phyloP scores from a whole-genome alignment of 1,140 invertebrate species.

The Pantala flavescens region DNA sequence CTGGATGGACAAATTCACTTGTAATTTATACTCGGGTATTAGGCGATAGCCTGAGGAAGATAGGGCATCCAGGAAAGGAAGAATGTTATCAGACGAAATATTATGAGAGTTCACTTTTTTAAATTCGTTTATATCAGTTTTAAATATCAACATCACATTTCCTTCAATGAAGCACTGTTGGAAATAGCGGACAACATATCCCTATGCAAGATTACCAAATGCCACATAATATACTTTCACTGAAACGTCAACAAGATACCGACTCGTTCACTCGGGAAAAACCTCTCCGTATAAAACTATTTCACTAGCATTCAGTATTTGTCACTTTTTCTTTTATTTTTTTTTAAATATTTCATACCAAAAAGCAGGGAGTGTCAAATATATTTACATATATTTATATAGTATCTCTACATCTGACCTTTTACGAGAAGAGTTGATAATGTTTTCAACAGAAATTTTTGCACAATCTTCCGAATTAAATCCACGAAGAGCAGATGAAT shows the following conservation, averaged over 20 bases:
- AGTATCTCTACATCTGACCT: background rate
- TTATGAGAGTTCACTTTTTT: background rate
- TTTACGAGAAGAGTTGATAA: background rate
- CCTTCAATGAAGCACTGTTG: background rate
- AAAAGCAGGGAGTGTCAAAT: background rate
- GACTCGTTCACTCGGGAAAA: background rate
- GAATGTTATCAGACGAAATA: background rate
- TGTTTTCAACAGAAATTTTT: background rate
- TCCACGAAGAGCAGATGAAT: background rate
- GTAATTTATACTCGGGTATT: background rate
- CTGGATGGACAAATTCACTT: background rate
- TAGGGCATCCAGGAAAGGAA: background rate
- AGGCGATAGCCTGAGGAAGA: background rate
- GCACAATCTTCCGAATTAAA: background rate
- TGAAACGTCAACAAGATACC: slow-evolving; percentile 5
- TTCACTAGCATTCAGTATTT: slow-evolving; percentile 2
- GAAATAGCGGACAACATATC: background rate
- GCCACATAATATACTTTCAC: background rate
- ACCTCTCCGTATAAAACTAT: background rate
- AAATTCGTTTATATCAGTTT: slow-evolving; percentile 8
- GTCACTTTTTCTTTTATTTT: background rate
- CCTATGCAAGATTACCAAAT: background rate
- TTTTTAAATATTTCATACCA: slow-evolving; percentile 2
- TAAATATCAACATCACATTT: background rate
- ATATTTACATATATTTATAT: slow-evolving; percentile 2